phyloP scores from a whole-genome alignment of 2,797 vertebrate genomes.

The Smutsia temminckii region DNA sequence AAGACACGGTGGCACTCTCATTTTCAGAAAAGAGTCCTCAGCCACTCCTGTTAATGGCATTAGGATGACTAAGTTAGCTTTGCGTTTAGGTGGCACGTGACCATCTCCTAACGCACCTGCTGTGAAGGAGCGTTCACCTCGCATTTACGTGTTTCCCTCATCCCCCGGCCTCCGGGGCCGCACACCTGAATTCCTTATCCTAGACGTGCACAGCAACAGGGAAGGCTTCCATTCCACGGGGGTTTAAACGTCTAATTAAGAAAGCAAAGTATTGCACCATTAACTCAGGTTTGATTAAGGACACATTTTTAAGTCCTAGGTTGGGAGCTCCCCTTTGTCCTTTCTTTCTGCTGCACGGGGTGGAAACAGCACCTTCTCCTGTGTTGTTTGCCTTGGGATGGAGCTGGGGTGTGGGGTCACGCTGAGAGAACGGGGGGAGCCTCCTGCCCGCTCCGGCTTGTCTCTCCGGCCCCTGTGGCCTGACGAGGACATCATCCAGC shows the following conservation, averaged over 20 bases:
- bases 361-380: slow-evolving; percentile 11
- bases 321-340: not conserved
- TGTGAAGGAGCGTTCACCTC: not conserved
- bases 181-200: slow-evolving; percentile 13
- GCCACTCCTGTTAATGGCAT: not conserved
- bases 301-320: not conserved
- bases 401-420: not conserved
- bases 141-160: not conserved
- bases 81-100: not conserved
- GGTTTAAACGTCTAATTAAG: not conserved
- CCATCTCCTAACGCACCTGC: accelerated
- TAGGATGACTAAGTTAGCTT: not conserved
- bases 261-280: not conserved
- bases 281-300: not conserved
- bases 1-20: not conserved
- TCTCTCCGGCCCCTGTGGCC: not conserved
- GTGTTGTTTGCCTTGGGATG: not conserved
- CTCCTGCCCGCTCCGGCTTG: slow-evolving; percentile 32
- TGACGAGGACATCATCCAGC: not conserved
- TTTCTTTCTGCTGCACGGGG: not conserved
- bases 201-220: not conserved
- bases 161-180: not conserved
- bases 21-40: not conserved
- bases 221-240: not conserved
- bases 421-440: not conserved